Evolutionary conservation across 2,113 vertebrate species (phyloP).

Genomic region (Coturnix japonica): DNA sequence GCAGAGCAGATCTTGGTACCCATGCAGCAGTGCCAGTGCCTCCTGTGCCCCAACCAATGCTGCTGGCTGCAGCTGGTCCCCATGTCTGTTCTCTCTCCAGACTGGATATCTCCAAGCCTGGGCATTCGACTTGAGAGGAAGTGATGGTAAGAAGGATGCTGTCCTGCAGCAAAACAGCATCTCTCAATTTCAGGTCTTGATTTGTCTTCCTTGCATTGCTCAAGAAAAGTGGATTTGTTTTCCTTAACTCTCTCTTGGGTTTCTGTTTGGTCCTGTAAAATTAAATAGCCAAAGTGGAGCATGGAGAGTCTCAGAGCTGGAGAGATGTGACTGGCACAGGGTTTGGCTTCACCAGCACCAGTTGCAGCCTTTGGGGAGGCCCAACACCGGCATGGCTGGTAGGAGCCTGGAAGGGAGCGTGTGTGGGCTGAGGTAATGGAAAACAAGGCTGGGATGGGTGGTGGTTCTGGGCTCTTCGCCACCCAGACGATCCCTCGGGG

Average conservation of each 20-base stretch:
- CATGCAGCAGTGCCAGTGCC: accelerated
- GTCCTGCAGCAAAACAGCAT: background rate
- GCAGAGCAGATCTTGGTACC: background rate
- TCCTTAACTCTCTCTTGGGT: accelerated
- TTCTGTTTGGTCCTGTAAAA: background rate
- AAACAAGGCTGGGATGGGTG: constrained; percentile 56
- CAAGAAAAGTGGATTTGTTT: background rate
- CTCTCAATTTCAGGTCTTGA: background rate
- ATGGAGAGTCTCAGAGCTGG: background rate
- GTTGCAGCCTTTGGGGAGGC: background rate
- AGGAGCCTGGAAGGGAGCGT: constrained; percentile 15
- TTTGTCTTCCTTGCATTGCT: background rate
- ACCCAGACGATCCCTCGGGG: constrained; percentile 57
- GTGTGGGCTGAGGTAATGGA: constrained; percentile 65
- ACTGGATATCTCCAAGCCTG: background rate
- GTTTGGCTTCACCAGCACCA: background rate
- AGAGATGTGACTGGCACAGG: accelerated
- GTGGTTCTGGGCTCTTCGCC: constrained; percentile 45
- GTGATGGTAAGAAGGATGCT: background rate
- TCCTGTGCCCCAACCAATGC: background rate
- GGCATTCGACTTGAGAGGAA: background rate
- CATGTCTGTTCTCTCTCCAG: background rate
- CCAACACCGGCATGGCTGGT: background rate
- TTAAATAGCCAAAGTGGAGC: too few species aligned
- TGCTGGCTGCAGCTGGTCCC: background rate